Evolutionary conservation across 2,888 invertebrate genomes (phyloP).

Genomic region (Gastracanthus pulcherrimus): DNA sequence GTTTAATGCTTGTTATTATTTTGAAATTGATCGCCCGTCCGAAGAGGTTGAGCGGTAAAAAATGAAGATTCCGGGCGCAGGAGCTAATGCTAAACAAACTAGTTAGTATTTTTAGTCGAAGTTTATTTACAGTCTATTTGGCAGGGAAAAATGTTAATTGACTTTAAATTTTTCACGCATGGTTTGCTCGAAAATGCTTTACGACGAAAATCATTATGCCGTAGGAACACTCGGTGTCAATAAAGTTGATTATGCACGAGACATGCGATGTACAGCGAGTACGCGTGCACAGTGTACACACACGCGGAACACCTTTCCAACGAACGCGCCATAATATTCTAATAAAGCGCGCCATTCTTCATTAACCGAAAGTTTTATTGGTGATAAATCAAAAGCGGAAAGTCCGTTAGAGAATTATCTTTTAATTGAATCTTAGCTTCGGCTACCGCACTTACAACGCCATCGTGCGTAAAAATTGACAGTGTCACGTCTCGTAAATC

Average conservation of each 20-base stretch:
- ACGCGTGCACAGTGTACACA: not conserved
- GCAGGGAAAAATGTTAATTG: not conserved
- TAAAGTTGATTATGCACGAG: not conserved
- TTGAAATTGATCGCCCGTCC: not conserved
- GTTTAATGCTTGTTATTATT: not conserved
- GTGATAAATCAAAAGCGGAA: slow-evolving; percentile 15
- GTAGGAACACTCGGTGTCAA: not conserved
- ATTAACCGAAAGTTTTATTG: not conserved
- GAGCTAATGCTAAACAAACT: not conserved
- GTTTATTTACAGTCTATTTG: not conserved
- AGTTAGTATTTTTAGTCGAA: not conserved
- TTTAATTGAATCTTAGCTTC: not conserved
- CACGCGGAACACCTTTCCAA: not conserved
- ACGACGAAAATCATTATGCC: not conserved
- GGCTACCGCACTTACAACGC: not conserved
- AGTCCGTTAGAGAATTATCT: not conserved
- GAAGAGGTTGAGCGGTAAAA: not conserved
- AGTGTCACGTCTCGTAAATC: not conserved
- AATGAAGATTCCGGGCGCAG: not conserved
- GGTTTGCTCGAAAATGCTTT: no score
- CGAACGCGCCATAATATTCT: no score
- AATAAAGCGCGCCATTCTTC: not conserved
- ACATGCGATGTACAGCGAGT: no score
- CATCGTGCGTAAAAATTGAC: no score
- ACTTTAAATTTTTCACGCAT: not conserved